A percentile compares a stretch with the other conserved stretches of the same genome.
phyloP scores from a whole-genome alignment of 2,113 vertebrate genomes.

The Amphilophus citrinellus region DNA sequence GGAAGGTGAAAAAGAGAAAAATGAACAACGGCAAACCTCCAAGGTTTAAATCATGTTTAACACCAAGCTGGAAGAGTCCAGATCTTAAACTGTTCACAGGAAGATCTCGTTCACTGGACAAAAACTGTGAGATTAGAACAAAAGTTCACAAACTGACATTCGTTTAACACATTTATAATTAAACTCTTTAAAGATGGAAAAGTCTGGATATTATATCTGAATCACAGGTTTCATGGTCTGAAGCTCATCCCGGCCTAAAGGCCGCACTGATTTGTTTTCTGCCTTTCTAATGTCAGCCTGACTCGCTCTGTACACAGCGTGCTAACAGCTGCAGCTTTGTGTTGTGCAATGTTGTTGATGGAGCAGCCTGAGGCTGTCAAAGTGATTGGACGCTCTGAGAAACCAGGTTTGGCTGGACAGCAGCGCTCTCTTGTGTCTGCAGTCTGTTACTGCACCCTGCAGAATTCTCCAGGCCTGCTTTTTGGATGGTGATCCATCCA shows the following conservation, averaged over 20 bases:
- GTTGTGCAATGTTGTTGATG: neutral
- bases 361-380: neutral
- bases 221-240: neutral
- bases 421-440: constrained; percentile 27
- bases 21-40: neutral
- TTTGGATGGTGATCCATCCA: too few species aligned
- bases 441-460: neutral
- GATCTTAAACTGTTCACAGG: neutral
- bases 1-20: neutral
- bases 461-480: neutral
- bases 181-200: neutral
- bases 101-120: neutral
- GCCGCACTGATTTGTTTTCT: neutral
- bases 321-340: neutral
- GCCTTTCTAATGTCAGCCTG: neutral
- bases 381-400: neutral
- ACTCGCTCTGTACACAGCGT: neutral
- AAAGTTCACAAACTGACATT: neutral
- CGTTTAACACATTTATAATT: neutral
- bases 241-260: neutral
- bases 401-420: neutral
- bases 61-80: neutral
- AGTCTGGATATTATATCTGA: neutral
- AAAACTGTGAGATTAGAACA: neutral
- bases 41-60: neutral